Base-by-base conservation (phyloP, 2,888 invertebrate genomes). In the Pasiphila rectangulata region DNA sequence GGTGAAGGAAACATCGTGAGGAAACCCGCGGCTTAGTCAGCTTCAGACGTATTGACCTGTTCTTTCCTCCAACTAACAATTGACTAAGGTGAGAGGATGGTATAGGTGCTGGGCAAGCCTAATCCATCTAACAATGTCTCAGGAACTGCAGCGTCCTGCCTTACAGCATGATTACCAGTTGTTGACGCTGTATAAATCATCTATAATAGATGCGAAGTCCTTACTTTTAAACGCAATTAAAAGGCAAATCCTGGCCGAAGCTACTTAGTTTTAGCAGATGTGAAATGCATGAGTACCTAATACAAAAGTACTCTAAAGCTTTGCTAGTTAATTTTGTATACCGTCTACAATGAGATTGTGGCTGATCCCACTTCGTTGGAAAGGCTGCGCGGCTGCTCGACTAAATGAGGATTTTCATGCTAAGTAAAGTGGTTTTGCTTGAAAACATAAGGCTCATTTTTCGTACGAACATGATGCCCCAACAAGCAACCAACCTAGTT, bases 331-430 rank as follows among this genome's bases (percentile, higher is more conserved):
- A 48, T 48, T 43, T 29, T 43, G 43, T 37, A 40, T 42, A 32
- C 20, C 19, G 19, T 34, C 34, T 35, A 46, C 43, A 43, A 38
- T 39, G 38, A 39, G 39, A 48, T 48, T 48, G 48, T 4, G 43
- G 48, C 29, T 43, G 38, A 48, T 43, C 48, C 48, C 27, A 23
- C 38, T 42, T 47, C 34, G 34, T 36, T 15, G 46, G 51, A 38
- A 54, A 43, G 20, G 44, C 46, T 50, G 39, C 46, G 40, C 43
- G 43, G 46, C 49, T 35, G 43, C 48, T 48, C 37, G 19, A 43
- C 36, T 56, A 56, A 59, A 56, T 54, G 51, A 48, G 59, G 57
- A 63, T 67, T 66, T 66, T 61, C 56, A 55, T 63, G 63, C 59
- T 61, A 67, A 62, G 54, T 54, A 43, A 56, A 61, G 42, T 60